phyloP scores from a whole-genome alignment of 35 echinoderm and acorn worm species.

The Ophiothrix spiculata region DNA sequence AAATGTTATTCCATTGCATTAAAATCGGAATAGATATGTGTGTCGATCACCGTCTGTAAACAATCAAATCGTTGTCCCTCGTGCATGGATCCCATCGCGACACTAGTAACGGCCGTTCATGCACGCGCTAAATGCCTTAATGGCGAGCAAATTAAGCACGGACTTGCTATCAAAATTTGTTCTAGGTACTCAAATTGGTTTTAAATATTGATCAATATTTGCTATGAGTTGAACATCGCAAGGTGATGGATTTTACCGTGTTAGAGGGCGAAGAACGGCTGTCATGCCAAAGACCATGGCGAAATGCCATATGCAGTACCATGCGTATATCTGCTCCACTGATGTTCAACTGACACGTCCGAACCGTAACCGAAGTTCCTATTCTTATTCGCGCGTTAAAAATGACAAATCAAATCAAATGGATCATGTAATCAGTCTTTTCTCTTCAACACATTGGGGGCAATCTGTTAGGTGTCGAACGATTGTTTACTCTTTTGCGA shows the following conservation, averaged over 20 bases:
- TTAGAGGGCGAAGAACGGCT: neutral
- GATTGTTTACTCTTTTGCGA: no score
- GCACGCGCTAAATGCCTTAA: slow-evolving; percentile 49
- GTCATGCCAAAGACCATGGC: neutral
- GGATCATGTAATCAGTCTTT: no score
- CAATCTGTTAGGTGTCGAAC: no score
- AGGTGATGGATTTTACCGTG: slow-evolving; percentile 59
- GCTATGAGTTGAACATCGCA: slow-evolving; percentile 42
- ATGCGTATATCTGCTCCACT: no score
- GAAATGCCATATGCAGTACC: slow-evolving; percentile 38
- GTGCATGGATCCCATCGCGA: neutral
- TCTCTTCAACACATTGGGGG: no score
- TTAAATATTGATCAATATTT: slow-evolving; percentile 76
- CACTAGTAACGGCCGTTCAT: neutral
- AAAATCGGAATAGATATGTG: slow-evolving; percentile 38
- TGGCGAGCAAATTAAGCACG: slow-evolving; percentile 49
- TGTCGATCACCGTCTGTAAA: slow-evolving; percentile 16
- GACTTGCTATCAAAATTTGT: slow-evolving; percentile 35
- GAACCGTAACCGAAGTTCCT: no score
- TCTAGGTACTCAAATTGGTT: slow-evolving; percentile 58
- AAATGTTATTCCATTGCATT: slow-evolving; percentile 56
- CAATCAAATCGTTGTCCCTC: neutral
- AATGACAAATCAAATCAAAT: no score
- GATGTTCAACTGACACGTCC: no score
- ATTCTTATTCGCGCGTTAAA: no score